Conservation (phyloP, 2,888 invertebrate genomes). For the Papilio demoleus region DNA sequence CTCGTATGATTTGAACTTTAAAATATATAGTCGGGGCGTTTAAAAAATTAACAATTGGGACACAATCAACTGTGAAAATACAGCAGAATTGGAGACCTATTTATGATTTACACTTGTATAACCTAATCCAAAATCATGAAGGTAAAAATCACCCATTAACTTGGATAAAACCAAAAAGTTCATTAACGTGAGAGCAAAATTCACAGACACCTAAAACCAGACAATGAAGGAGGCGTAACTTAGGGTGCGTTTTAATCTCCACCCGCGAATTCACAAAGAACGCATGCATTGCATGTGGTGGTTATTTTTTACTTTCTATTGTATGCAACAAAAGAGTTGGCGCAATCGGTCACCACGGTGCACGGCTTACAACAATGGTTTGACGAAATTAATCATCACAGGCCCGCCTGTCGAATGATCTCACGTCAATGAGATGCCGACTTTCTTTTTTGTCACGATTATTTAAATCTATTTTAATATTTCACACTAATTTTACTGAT, state of each 20-base stretch:
- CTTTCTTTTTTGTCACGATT: constrained; percentile 7
- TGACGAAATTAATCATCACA: constrained; percentile 73
- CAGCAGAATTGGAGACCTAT: too few relatives aligned
- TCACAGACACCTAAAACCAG: constrained; percentile 52
- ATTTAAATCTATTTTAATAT: background rate
- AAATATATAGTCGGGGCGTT: too few relatives aligned
- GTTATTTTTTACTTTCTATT: constrained; percentile 56
- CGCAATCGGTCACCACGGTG: constrained; percentile 67
- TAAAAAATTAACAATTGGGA: too few relatives aligned
- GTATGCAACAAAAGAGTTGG: constrained; percentile 63
- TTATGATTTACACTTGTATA: too few relatives aligned
- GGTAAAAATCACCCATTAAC: background rate
- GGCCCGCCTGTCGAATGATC: constrained; percentile 45
- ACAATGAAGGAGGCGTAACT: constrained; percentile 54
- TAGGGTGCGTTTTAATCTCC: constrained; percentile 61
- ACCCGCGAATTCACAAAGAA: constrained; percentile 54
- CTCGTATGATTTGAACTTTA: too few relatives aligned
- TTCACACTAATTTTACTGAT: background rate
- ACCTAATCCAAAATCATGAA: background rate
- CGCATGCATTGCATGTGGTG: constrained; percentile 60
- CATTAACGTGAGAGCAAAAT: constrained; percentile 48
- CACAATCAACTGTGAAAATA: too few relatives aligned
- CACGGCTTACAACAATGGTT: constrained; percentile 64
- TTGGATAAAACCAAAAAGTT: background rate
- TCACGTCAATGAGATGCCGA: constrained; percentile 7